These are phyloP conservation scores for Machimus rusticus DNA, from an alignment of 2,888 invertebrate species.

Conservation along the genomic window DNA sequence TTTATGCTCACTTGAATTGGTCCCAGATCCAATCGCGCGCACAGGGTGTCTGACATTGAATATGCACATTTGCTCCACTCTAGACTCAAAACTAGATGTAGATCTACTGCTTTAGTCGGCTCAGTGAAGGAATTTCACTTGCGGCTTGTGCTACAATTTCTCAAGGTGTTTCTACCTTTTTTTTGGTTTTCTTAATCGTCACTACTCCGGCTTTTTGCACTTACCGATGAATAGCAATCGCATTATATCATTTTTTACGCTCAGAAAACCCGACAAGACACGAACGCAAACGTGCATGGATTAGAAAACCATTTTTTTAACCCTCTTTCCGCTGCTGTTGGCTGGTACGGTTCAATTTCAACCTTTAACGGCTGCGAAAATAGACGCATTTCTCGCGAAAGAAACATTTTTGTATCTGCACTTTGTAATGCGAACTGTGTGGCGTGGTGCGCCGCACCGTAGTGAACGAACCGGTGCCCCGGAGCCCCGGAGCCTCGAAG, in stretches of 20 bases:
- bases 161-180: not conserved
- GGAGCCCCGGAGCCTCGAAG: too few species aligned
- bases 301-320: not conserved
- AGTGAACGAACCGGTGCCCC: not conserved
- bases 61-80: not conserved
- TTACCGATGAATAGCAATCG: not conserved
- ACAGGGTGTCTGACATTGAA: constrained; percentile 17
- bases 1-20: not conserved
- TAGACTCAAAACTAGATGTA: not conserved
- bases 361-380: not conserved
- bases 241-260: not conserved
- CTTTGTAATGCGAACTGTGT: not conserved
- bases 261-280: not conserved
- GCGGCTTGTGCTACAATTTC: not conserved
- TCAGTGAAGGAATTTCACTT: not conserved
- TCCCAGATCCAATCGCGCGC: not conserved
- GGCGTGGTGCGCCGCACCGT: not conserved
- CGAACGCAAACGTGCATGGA: not conserved
- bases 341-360: not conserved
- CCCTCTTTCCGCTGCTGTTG: not conserved
- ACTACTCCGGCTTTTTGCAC: not conserved
- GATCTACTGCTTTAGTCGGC: not conserved
- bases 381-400: not conserved
- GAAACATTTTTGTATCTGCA: not conserved
- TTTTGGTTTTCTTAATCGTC: not conserved